phyloP scores from a whole-genome alignment of 2,888 invertebrate genomes.

The Allophyes oxyacanthae region DNA sequence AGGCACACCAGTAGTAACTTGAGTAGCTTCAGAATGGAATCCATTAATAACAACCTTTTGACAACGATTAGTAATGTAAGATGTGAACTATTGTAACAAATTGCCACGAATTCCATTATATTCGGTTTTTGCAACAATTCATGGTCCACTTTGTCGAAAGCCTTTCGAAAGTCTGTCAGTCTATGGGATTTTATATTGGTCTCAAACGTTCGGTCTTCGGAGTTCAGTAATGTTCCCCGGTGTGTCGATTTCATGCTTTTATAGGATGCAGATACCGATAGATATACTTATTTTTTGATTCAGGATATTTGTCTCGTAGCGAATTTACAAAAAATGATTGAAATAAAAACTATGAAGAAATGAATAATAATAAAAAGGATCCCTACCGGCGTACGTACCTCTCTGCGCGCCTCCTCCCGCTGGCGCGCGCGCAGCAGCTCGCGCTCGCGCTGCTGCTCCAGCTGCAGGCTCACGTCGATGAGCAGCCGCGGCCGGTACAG shows the following conservation, averaged over 20 bases:
- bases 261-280: no score
- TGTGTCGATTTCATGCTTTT: no score
- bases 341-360: no score
- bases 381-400: slow-evolving; percentile 47
- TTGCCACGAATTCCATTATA: slow-evolving; percentile 15
- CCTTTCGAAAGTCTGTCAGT: slow-evolving; percentile 4
- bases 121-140: slow-evolving; percentile 4
- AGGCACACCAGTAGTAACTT: background rate
- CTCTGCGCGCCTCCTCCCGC: slow-evolving; percentile 63
- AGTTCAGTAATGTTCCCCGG: no score
- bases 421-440: slow-evolving; percentile 80
- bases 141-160: slow-evolving; percentile 9
- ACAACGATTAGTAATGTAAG: slow-evolving; percentile 6
- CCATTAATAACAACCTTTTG: slow-evolving; percentile 10
- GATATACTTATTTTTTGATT: no score
- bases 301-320: no score
- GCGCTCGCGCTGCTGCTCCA: slow-evolving; percentile 89
- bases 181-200: no score
- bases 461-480: slow-evolving; percentile 91
- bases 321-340: no score
- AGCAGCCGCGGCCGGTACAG: slow-evolving; percentile 95
- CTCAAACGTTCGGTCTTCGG: no score
- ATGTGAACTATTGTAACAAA: slow-evolving; percentile 9
- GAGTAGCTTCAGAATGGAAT: background rate
- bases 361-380: no score